Evolutionary conservation across 1,140 invertebrate genomes (phyloP).

Genomic region (Pteromalus puparum): DNA sequence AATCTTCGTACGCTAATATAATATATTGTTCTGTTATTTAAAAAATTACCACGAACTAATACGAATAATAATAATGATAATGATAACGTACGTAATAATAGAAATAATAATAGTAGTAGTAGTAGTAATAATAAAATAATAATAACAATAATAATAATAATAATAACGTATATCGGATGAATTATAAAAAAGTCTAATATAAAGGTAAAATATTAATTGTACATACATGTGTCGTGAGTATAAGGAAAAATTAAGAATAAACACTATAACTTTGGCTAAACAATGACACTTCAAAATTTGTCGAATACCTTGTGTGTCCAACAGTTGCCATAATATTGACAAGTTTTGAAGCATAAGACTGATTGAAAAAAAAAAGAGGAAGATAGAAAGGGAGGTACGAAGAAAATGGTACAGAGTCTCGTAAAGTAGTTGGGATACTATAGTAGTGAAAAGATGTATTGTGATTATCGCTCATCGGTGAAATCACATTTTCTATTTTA

Average conservation of each 20-base stretch:
- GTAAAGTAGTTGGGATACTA: background rate
- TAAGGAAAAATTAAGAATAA: conserved; percentile 54
- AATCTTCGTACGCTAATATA: conserved; percentile 70
- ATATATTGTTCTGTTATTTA: conserved; percentile 70
- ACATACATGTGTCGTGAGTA: conserved; percentile 41
- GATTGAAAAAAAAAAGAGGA: background rate
- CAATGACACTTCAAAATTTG: conserved; percentile 62
- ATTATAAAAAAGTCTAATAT: conserved; percentile 48
- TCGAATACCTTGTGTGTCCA: conserved; percentile 41
- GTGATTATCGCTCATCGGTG: conserved; percentile 55
- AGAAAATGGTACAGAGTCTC: background rate
- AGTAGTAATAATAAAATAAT: conserved; percentile 62
- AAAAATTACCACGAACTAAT: conserved; percentile 71
- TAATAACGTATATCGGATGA: conserved; percentile 56
- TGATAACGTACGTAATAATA: conserved; percentile 23
- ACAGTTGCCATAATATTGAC: background rate
- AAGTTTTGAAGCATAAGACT: background rate
- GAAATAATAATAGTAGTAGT: conserved; percentile 52
- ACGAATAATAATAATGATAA: conserved; percentile 54
- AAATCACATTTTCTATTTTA: conserved; percentile 58
- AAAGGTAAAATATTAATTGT: conserved; percentile 58
- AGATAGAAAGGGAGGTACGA: background rate
- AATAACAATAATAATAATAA: conserved; percentile 65
- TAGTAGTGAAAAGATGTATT: conserved; percentile 47
- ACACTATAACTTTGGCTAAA: conserved; percentile 71